A percentile compares a stretch with the other conserved stretches of the same genome.
Evolutionary conservation across 2,113 vertebrate species (phyloP).

Genomic region (Typhlomys cinereus): DNA sequence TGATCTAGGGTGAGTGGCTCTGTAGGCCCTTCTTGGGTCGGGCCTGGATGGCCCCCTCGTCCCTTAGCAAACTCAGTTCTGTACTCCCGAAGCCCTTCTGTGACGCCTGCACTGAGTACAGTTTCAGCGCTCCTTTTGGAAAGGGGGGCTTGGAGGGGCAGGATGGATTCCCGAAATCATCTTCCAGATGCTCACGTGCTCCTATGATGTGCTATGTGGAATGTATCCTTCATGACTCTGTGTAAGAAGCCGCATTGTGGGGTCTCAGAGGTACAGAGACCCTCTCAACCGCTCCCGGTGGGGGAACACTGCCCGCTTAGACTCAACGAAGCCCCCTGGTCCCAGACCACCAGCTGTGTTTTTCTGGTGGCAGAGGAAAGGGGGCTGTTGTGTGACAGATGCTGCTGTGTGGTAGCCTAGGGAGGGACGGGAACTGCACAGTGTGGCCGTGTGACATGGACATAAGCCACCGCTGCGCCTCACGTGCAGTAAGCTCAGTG

Average conservation of each 20-base stretch:
- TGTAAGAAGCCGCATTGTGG: not conserved
- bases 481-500: not conserved
- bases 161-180: not conserved
- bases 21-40: not conserved
- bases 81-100: not conserved
- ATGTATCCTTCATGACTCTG: not conserved
- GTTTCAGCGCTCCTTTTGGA: not conserved
- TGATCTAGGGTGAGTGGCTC: not conserved
- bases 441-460: not conserved
- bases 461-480: not conserved
- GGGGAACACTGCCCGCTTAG: not conserved
- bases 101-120: not conserved
- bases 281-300: not conserved
- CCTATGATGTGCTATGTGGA: not conserved
- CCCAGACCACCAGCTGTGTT: not conserved
- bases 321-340: not conserved
- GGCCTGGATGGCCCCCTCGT: not conserved
- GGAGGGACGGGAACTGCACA: not conserved
- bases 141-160: not conserved
- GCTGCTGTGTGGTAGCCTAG: not conserved
- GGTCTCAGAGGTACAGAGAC: not conserved
- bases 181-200: not conserved
- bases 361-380: not conserved
- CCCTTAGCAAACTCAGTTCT: not conserved
- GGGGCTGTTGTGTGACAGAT: not conserved